Base-by-base conservation (phyloP, 2,797 vertebrate species). In the Hapalemur alaotrensis region DNA sequence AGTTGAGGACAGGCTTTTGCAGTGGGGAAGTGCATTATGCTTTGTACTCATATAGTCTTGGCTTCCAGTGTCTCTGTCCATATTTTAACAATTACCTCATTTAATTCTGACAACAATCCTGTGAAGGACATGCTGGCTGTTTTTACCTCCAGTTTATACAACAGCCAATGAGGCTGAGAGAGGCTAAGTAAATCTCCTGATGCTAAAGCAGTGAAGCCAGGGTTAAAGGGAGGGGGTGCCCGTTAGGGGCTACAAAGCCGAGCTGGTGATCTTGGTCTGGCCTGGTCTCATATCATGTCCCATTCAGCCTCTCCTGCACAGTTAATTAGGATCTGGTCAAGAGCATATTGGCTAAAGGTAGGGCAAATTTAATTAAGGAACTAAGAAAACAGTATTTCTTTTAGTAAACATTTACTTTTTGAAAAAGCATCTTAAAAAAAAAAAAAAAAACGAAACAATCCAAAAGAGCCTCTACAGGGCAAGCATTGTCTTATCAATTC, bases 281-380 rank as follows among this genome's bases (percentile, higher is more conserved):
- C 30, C 25, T 30, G 6, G 41, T 25, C 18, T 86, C 48, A 52
- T 32, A 46, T 70, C 7, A 2, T 57, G 32, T 35, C 43, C 41
- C 7, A 17, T 25, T 48, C 17, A 14, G 41, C 35, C 14, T 79
- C 11, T 32, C 22, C n/a, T 67, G 5, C 13, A 50, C 59, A 63
- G 65, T 72, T 43, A 38, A 30, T 46, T 41, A 65, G 59, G 30
- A 15, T 4, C 7, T 67, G 25, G 10, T 32, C 18, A 65, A 59
- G 4, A 50, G 14, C 2, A 15, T 41, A 35, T 43, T 67, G 23
- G 2, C 10, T 4, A 12, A 9, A 0, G 10, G 2, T 46, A 75
- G 30, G 79, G 7, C 17, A 81, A 22, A 89, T 84, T 57, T 67
- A 84, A 73, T 80, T 50, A 90, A 78, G 46, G 35, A 10, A 80